phyloP scores from a whole-genome alignment of 1,140 invertebrate genomes.

The Pissodes strobi region DNA sequence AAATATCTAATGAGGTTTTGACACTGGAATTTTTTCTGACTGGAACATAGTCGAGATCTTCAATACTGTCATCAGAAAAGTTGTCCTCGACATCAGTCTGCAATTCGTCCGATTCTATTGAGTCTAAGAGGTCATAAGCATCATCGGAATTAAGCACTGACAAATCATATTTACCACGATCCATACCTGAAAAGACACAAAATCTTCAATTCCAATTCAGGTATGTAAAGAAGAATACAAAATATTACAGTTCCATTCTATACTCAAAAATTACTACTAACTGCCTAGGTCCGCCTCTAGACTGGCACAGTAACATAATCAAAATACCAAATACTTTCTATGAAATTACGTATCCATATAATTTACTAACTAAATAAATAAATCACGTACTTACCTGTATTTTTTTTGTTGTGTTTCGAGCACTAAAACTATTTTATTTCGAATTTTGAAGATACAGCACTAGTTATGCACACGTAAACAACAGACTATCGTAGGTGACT shows the following conservation, averaged over 20 bases:
- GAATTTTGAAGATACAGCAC: background rate
- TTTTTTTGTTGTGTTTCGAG: background rate
- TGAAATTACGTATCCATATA: background rate
- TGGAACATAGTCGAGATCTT: background rate
- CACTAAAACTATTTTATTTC: conserved; percentile 10
- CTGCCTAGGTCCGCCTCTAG: conserved; percentile 6
- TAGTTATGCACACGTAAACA: background rate
- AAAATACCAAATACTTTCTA: background rate
- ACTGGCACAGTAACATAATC: background rate
- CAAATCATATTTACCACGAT: conserved; percentile 1
- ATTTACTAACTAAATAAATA: background rate
- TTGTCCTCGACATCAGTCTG: background rate
- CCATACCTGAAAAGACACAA: conserved; percentile 8
- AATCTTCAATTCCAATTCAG: background rate
- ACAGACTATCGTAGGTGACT: background rate
- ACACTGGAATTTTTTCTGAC: background rate
- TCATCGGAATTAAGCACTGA: background rate
- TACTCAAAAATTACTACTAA: background rate
- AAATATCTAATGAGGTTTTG: too few relatives aligned
- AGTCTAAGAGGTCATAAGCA: background rate
- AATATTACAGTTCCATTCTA: too few relatives aligned
- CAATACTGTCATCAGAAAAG: conserved; percentile 8
- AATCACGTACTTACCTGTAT: background rate
- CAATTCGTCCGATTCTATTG: background rate
- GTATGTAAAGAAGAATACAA: background rate